Percentiles rank a stretch among this genome's conserved stretches.
These are phyloP conservation scores for Brachylomia viminalis DNA, from an alignment of 2,888 invertebrate genomes.

Conservation along the genomic window DNA sequence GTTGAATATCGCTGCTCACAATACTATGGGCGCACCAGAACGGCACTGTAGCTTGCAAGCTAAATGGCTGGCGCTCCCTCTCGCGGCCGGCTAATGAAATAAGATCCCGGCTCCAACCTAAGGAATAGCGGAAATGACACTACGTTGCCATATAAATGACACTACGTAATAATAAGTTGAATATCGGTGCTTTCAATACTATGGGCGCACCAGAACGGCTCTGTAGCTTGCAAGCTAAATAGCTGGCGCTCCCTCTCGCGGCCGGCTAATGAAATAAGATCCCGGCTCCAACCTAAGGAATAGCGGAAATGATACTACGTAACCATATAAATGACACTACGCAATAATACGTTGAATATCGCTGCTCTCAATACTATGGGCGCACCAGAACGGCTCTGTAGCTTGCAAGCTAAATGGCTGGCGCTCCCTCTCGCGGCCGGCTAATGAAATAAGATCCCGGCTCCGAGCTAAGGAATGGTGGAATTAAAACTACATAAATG, in stretches of 20 bases:
- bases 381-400: constrained; percentile 69
- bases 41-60: background rate
- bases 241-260: constrained; percentile 82
- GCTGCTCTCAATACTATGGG: constrained; percentile 45
- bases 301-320: constrained; percentile 90
- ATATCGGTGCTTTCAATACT: constrained; percentile 43
- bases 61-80: constrained; percentile 32
- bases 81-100: constrained; percentile 89
- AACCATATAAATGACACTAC: constrained; percentile 61
- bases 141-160: background rate
- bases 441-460: constrained; percentile 90
- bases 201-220: constrained; percentile 58
- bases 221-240: constrained; percentile 86
- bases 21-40: constrained; percentile 44
- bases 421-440: constrained; percentile 83
- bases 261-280: constrained; percentile 89
- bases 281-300: constrained; percentile 87
- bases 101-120: constrained; percentile 86
- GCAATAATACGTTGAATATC: background rate
- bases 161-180: background rate
- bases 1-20: constrained; percentile 26
- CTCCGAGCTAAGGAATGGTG: constrained; percentile 89
- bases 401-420: constrained; percentile 87
- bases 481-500: constrained; percentile 91
- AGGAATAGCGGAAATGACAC: constrained; percentile 81